A percentile compares a stretch with the other conserved stretches of the same genome.
phyloP scores from a whole-genome alignment of 1,140 invertebrate species.

The Ceratina calcarata region DNA sequence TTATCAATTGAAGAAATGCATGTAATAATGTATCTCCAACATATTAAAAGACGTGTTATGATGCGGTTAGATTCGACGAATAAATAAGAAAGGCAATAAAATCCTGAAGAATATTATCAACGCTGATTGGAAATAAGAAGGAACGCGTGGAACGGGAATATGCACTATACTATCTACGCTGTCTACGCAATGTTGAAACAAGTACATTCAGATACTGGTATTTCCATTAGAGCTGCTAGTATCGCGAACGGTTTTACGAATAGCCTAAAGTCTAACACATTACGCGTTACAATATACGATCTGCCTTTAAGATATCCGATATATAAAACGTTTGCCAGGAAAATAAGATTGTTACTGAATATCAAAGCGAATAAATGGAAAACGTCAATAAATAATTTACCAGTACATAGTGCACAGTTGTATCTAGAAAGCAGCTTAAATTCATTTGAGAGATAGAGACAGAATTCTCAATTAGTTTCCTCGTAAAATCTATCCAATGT shows the following conservation, averaged over 20 bases:
- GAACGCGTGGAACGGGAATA: not conserved
- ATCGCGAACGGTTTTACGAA: slow-evolving; percentile 21
- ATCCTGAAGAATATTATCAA: slow-evolving; percentile 16
- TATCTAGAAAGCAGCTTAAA: too few species aligned
- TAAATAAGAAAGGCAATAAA: slow-evolving; percentile 6
- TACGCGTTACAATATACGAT: slow-evolving; percentile 10
- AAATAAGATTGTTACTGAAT: slow-evolving; percentile 19
- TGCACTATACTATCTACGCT: slow-evolving; percentile 1
- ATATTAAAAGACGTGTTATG: too few species aligned
- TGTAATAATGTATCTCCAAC: too few species aligned
- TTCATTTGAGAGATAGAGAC: too few species aligned
- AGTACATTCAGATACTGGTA: slow-evolving; percentile 35
- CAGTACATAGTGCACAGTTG: not conserved
- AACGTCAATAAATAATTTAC: not conserved
- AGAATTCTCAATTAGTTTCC: too few species aligned
- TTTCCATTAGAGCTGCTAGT: slow-evolving; percentile 14
- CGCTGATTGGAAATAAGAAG: not conserved
- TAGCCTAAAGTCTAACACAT: slow-evolving; percentile 11
- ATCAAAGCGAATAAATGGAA: not conserved
- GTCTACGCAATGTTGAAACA: slow-evolving; percentile 24
- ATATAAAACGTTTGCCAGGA: not conserved
- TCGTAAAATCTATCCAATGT: too few species aligned
- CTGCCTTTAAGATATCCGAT: not conserved
- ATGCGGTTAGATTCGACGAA: too few species aligned
- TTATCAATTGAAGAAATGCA: too few species aligned